phyloP scores from a whole-genome alignment of 2,888 invertebrate species.

The Mythimna albipuncta region DNA sequence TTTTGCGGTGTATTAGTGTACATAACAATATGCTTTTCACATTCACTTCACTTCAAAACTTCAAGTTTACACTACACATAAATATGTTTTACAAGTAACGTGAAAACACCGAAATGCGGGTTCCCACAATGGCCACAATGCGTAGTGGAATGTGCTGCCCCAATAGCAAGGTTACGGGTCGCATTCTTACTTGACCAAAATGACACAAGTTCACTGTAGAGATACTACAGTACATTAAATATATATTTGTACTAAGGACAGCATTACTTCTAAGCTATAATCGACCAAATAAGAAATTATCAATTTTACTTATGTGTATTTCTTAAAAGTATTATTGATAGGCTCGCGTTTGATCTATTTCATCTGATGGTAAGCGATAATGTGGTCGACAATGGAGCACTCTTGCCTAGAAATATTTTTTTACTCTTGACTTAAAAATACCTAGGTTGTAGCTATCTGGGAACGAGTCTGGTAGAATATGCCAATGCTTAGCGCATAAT shows the following conservation, averaged over 20 bases:
- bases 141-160: slow-evolving; percentile 19
- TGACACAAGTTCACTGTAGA: not conserved
- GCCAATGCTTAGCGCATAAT: too few relatives aligned
- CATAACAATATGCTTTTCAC: not conserved
- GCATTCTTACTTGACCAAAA: slow-evolving; percentile 11
- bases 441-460: too few relatives aligned
- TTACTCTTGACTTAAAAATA: too few relatives aligned
- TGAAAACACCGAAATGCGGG: slow-evolving; percentile 6
- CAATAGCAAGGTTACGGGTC: slow-evolving; percentile 10
- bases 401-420: too few relatives aligned
- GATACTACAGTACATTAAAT: not conserved
- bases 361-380: too few relatives aligned
- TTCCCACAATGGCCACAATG: slow-evolving; percentile 23
- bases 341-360: too few relatives aligned
- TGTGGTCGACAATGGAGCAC: too few relatives aligned
- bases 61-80: not conserved
- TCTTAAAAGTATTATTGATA: too few relatives aligned
- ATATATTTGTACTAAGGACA: not conserved
- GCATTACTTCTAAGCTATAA: too few relatives aligned
- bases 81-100: not conserved
- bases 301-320: not conserved
- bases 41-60: not conserved
- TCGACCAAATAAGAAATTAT: not conserved
- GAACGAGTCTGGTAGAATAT: too few relatives aligned
- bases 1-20: too few relatives aligned